Percentiles rank a stretch among this genome's conserved stretches.
Evolutionary conservation across 2,888 invertebrate species (phyloP).

Genomic region (Drosophila melanosoma): DNA sequence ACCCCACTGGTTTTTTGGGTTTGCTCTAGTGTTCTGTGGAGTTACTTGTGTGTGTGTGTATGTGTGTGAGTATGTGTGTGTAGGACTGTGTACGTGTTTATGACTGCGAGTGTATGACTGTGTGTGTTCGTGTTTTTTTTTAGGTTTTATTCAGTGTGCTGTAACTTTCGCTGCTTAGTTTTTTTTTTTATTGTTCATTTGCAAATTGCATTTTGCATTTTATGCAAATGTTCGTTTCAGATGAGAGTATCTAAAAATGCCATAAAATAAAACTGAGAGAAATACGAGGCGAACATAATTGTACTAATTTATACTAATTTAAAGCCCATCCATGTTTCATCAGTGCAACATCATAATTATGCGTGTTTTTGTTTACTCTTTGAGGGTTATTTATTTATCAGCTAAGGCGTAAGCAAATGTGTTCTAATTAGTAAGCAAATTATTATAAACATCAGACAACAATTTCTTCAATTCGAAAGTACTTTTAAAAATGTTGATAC

Average conservation of each 20-base stretch:
- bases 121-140: background rate
- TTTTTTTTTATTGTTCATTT: slow-evolving; percentile 65
- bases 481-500: background rate
- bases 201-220: slow-evolving; percentile 72
- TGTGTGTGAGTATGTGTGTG: background rate
- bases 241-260: slow-evolving; percentile 5
- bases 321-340: background rate
- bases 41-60: slow-evolving; percentile 2
- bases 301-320: background rate
- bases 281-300: background rate
- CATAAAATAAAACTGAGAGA: background rate
- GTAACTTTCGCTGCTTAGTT: slow-evolving; percentile 50
- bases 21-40: slow-evolving; percentile 13
- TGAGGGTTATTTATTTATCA: background rate
- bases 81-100: background rate
- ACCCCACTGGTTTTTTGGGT: slow-evolving; percentile 29
- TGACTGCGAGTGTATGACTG: background rate
- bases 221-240: slow-evolving; percentile 38
- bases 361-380: background rate
- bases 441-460: background rate
- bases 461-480: background rate
- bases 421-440: background rate
- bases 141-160: slow-evolving; percentile 12
- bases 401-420: background rate
- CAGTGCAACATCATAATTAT: background rate